Conservation (phyloP, 2,888 invertebrate species). For the Ashinkailepas kermadecensis region DNA sequence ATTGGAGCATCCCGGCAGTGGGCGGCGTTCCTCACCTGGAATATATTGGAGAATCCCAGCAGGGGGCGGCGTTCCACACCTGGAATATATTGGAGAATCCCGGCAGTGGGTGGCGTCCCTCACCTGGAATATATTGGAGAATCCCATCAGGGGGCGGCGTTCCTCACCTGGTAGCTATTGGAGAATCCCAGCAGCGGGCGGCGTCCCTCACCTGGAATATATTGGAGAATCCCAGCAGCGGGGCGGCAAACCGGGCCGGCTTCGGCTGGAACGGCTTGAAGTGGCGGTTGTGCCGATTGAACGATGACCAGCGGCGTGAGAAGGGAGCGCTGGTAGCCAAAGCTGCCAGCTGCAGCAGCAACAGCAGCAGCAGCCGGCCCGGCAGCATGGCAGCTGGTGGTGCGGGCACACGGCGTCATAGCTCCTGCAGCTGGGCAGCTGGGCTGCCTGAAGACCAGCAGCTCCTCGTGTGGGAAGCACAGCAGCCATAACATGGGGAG, state of each 20-base stretch:
- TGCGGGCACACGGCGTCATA: too few species aligned
- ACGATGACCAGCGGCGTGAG: neutral
- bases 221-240: neutral
- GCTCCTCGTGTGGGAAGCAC: too few species aligned
- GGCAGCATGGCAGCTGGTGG: neutral
- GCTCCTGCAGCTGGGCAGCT: too few species aligned
- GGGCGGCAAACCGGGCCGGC: neutral
- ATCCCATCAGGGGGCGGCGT: neutral
- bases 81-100: too few species aligned
- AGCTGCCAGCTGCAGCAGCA: neutral
- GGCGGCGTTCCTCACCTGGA: too few species aligned
- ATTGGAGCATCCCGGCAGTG: too few species aligned
- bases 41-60: neutral
- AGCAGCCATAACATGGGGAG: too few species aligned
- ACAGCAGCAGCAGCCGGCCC: neutral
- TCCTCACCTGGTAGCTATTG: too few species aligned
- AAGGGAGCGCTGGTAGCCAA: neutral
- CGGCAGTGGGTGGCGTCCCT: too few species aligned
- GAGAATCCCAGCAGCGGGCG: neutral
- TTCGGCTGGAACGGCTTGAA: neutral
- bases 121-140: neutral
- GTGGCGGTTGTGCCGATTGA: neutral
- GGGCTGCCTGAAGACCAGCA: neutral
- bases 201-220: neutral
- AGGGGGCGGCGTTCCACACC: too few species aligned